Percentiles rank a stretch among this genome's conserved stretches.
These are phyloP conservation scores for Allolobophora icterica DNA, from an alignment of 2,888 invertebrate species.

Conservation along the genomic window DNA sequence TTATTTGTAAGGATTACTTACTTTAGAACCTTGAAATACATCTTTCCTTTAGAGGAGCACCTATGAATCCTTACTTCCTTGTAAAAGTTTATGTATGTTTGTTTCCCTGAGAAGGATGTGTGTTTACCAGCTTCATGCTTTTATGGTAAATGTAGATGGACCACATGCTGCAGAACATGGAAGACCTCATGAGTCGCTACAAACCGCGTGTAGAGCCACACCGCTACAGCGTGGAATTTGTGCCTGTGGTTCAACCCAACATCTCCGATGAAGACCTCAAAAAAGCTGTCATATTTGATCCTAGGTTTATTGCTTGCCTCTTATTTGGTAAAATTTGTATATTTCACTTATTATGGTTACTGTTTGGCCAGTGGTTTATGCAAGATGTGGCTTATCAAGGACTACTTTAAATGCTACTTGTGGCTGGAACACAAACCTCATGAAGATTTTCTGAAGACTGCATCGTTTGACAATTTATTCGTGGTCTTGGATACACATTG, in stretches of 20 bases:
- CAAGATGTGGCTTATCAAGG: neutral
- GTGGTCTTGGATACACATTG: neutral
- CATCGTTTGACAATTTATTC: neutral
- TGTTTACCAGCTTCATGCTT: neutral
- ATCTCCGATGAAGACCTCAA: constrained; percentile 50
- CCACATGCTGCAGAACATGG: constrained; percentile 54
- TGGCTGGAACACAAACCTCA: neutral
- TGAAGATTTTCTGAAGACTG: neutral
- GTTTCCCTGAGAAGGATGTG: neutral
- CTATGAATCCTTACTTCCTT: neutral
- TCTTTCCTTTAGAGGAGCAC: neutral
- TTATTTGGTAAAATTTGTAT: neutral
- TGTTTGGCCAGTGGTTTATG: neutral
- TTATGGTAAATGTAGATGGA: constrained; percentile 54
- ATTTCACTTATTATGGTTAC: neutral
- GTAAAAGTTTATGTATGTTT: neutral
- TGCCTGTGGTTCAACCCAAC: constrained; percentile 54
- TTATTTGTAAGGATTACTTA: neutral
- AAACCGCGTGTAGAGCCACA: constrained; percentile 56
- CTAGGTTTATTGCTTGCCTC: constrained; percentile 45
- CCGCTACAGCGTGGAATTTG: constrained; percentile 57
- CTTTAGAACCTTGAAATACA: neutral
- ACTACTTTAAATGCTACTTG: neutral
- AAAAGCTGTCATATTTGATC: constrained; percentile 41
- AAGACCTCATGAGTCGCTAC: constrained; percentile 58